phyloP scores from a whole-genome alignment of 2,888 invertebrate species.

The Epirrhoe alternata region DNA sequence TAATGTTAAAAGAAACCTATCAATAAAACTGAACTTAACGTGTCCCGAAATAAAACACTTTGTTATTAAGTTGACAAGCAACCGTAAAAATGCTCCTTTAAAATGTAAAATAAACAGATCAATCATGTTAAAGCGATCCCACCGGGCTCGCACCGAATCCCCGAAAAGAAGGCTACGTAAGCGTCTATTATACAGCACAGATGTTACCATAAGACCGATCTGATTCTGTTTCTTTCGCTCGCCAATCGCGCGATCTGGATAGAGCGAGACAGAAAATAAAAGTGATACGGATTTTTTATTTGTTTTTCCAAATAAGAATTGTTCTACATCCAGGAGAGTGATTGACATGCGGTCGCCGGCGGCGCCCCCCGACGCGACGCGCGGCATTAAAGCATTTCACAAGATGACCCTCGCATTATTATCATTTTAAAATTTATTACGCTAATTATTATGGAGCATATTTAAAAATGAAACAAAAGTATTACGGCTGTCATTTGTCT shows the following conservation, averaged over 20 bases:
- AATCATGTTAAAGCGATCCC: constrained; percentile 85
- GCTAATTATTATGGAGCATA: constrained; percentile 82
- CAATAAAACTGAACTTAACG: constrained; percentile 83
- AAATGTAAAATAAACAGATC: constrained; percentile 86
- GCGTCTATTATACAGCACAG: constrained; percentile 84
- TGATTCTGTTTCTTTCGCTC: constrained; percentile 67
- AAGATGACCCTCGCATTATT: constrained; percentile 81
- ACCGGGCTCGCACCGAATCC: constrained; percentile 79
- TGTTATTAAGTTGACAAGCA: constrained; percentile 85
- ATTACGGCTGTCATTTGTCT: constrained; percentile 72
- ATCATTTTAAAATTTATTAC: constrained; percentile 85
- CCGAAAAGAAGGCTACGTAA: constrained; percentile 84
- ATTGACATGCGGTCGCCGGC: constrained; percentile 83
- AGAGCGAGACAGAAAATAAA: constrained; percentile 71
- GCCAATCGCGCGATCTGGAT: constrained; percentile 45
- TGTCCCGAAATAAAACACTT: constrained; percentile 83
- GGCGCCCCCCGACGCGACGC: constrained; percentile 72
- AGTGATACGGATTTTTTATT: constrained; percentile 74
- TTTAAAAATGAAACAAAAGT: constrained; percentile 83
- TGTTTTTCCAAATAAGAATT: constrained; percentile 80
- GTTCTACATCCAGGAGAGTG: constrained; percentile 82
- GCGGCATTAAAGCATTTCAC: constrained; percentile 76
- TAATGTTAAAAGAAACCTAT: constrained; percentile 82
- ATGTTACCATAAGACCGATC: constrained; percentile 81
- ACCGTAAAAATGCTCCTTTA: constrained; percentile 85